Conservation (phyloP, 2,113 vertebrate species). For the Lagenorhynchus albirostris region DNA sequence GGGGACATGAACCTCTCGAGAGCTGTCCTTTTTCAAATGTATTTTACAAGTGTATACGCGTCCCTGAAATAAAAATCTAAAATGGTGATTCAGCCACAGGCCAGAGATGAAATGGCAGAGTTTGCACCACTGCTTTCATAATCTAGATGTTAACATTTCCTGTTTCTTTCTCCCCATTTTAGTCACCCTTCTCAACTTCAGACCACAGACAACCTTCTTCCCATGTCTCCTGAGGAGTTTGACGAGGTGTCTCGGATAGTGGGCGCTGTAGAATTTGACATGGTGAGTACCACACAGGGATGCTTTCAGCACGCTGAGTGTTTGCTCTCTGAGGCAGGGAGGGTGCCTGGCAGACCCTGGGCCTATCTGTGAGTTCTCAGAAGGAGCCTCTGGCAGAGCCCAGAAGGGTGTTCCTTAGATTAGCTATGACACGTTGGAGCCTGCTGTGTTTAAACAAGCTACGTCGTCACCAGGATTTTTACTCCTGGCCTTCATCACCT, state of each 20-base stretch:
- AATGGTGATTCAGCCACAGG: neutral
- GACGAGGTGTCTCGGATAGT: conserved; percentile 85
- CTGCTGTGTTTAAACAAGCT: neutral
- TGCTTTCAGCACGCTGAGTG: accelerated
- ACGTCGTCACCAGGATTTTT: neutral
- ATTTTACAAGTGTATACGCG: neutral
- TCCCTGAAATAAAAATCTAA: neutral
- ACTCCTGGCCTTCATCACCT: neutral
- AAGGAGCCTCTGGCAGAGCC: neutral
- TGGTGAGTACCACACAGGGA: conserved; percentile 78
- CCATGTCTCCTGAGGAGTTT: conserved; percentile 94
- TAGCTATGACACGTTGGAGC: neutral
- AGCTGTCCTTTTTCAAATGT: neutral
- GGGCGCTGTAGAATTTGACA: conserved; percentile 85
- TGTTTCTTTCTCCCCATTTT: conserved; percentile 32
- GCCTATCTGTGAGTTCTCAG: accelerated
- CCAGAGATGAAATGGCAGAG: neutral
- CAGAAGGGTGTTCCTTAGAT: neutral
- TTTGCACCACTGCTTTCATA: neutral
- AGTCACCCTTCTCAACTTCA: conserved; percentile 92
- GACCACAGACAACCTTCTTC: conserved; percentile 90
- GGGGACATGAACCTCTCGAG: neutral
- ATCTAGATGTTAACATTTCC: neutral
- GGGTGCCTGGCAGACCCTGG: accelerated
- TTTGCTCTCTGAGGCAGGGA: accelerated